A percentile compares a stretch with the other conserved stretches of the same genome.
Evolutionary conservation across 2,113 vertebrate genomes (phyloP).

Genomic region (Brienomyrus longianalis): DNA sequence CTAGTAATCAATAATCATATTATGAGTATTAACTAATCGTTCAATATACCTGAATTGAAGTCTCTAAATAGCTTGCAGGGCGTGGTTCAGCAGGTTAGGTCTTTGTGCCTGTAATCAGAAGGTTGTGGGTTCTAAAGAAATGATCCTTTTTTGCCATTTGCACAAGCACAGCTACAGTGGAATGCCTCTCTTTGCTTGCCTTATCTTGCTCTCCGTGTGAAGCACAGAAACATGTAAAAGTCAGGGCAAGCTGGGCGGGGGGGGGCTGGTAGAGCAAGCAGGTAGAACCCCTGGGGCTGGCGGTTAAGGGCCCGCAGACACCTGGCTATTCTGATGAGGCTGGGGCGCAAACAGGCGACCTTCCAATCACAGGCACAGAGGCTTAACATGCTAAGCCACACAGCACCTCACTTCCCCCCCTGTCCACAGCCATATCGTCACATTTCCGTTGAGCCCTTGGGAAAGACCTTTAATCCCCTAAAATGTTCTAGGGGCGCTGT

Average conservation of each 20-base stretch:
- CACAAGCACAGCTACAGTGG: background rate
- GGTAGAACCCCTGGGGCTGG: background rate
- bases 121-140: background rate
- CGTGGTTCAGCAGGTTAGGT: background rate
- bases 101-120: background rate
- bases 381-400: too few species aligned
- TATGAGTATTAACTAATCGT: background rate
- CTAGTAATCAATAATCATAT: background rate
- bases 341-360: background rate
- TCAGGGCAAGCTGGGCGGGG: background rate
- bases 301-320: background rate
- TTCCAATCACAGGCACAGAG: too few species aligned
- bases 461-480: background rate
- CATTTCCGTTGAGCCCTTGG: background rate
- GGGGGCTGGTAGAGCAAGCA: background rate
- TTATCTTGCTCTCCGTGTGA: background rate
- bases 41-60: background rate
- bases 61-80: background rate
- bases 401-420: too few species aligned
- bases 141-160: background rate
- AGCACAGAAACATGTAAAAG: background rate
- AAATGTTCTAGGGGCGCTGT: too few species aligned
- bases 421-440: background rate
- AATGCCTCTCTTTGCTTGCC: background rate
- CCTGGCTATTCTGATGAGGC: too few species aligned